Evolutionary conservation across 2,888 invertebrate species (phyloP).

Genomic region (Apotomis betuletana): DNA sequence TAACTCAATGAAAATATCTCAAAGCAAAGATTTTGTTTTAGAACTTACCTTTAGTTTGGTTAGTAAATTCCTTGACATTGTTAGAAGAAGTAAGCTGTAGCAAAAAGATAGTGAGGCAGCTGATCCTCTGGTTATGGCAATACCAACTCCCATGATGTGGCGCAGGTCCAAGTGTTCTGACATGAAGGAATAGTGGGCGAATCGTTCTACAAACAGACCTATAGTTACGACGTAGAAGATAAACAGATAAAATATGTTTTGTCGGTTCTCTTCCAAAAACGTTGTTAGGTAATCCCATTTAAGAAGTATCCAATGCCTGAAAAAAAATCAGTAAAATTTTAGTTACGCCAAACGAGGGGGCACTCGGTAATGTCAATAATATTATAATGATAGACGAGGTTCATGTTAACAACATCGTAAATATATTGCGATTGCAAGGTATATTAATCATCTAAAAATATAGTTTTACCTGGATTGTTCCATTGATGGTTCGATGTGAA

Average conservation of each 20-base stretch:
- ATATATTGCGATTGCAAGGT: no score
- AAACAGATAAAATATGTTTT: conserved; percentile 97
- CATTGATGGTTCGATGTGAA: conserved; percentile 92
- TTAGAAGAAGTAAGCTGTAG: conserved; percentile 94
- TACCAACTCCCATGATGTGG: conserved; percentile 98
- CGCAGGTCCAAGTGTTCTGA: conserved; percentile 97
- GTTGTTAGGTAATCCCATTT: conserved; percentile 95
- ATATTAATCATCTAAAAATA: no score
- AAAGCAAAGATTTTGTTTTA: not conserved
- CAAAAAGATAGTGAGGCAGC: conserved; percentile 97
- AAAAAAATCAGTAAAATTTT: conserved; percentile 43
- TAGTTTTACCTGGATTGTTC: conserved; percentile 83
- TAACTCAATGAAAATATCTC: no score
- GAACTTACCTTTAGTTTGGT: conserved; percentile 91
- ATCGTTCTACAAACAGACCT: conserved; percentile 96
- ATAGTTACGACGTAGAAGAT: conserved; percentile 97
- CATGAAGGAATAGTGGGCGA: conserved; percentile 98
- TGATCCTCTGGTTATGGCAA: conserved; percentile 96
- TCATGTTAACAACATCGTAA: no score
- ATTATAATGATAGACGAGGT: no score
- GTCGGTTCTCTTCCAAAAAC: conserved; percentile 96
- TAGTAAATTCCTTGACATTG: conserved; percentile 95
- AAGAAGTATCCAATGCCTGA: conserved; percentile 87
- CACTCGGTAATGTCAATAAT: not conserved
- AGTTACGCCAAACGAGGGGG: not conserved